Evolutionary conservation across 1,140 invertebrate species (phyloP), one percentile per base, ranked within the genome.

Genomic region (Thaumetopoea pityocampa): DNA sequence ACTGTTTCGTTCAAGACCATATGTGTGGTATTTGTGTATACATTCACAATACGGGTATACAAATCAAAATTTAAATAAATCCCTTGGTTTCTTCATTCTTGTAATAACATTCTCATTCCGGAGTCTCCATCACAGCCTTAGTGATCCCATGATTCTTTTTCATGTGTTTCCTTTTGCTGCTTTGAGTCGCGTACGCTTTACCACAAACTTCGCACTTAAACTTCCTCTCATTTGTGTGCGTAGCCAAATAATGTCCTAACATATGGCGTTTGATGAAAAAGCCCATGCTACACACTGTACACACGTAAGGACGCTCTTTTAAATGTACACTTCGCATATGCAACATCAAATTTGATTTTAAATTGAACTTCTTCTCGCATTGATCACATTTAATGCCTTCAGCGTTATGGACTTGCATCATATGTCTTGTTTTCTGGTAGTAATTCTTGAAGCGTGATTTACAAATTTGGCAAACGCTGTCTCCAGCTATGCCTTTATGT

Each of bases 201-300:
- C 76, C 76, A 20, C 80, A 84, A 0, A 81, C 48, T 3, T 80
- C 74, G 17, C 80, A 81, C 32, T 77, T 77, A 18, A 71, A 81
- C 18, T 77, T 76, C 22, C 77, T 67, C 50, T 84, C 80, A 20
- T 79, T 79, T 0, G 80, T 84, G 29, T 84, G 80, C 3, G 74
- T 79, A 2, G 74, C 74, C 45, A 78, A 42, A 32, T 81, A 78
- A 47, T 81, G 74, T 1, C 70, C 74, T 3, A 77, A 17, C 80
- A 80, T 80, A 22, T 81, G 77, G 0, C 72, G 53, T 43, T 81
- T 80, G 9, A 81, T 70, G 14, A 84, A 84, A 47, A 84, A 84
- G 0, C 73, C 62, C 77, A 80, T 81, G 16, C 60, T 78, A 12
- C 80, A 84, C 0, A 78, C 77, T 0, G 74, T 73, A 15, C 80